phyloP scores from a whole-genome alignment of 2,888 invertebrate species.

The Pristionchus exspectatus region DNA sequence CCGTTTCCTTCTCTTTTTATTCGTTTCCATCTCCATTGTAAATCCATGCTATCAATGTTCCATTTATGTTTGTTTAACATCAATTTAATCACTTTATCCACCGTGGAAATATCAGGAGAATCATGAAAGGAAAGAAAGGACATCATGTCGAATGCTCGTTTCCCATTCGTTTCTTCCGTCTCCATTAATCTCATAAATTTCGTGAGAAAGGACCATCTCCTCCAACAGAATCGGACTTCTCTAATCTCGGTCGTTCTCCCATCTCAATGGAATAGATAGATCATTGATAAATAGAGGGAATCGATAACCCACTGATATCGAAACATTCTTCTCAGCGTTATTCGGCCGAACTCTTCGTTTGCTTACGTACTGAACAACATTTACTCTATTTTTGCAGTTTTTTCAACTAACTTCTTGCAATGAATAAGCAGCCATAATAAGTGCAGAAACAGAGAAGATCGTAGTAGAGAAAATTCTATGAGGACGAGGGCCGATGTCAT shows the following conservation, averaged over 20 bases:
- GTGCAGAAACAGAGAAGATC: conserved; percentile 62
- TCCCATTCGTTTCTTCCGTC: not conserved
- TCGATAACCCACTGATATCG: not conserved
- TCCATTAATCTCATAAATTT: not conserved
- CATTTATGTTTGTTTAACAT: not conserved
- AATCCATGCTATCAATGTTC: not conserved
- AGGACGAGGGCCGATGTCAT: conserved; percentile 71
- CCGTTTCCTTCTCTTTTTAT: not conserved
- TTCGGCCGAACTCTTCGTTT: not conserved
- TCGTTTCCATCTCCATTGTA: not conserved
- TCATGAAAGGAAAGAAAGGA: not conserved
- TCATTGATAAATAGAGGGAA: not conserved
- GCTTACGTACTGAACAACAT: not conserved
- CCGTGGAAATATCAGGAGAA: not conserved
- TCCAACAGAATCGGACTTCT: conserved; percentile 25
- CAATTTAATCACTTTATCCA: conserved; percentile 1
- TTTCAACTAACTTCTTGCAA: not conserved
- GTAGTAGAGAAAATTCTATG: conserved; percentile 73
- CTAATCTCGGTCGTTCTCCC: conserved; percentile 6
- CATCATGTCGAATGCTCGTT: not conserved
- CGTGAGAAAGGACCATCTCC: conserved; percentile 33
- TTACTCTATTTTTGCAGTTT: not conserved
- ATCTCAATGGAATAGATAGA: not conserved
- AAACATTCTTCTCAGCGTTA: not conserved
- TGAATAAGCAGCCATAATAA: conserved; percentile 64